Conservation (phyloP, 2,113 vertebrate species). For the Ploceus nigricollis region DNA sequence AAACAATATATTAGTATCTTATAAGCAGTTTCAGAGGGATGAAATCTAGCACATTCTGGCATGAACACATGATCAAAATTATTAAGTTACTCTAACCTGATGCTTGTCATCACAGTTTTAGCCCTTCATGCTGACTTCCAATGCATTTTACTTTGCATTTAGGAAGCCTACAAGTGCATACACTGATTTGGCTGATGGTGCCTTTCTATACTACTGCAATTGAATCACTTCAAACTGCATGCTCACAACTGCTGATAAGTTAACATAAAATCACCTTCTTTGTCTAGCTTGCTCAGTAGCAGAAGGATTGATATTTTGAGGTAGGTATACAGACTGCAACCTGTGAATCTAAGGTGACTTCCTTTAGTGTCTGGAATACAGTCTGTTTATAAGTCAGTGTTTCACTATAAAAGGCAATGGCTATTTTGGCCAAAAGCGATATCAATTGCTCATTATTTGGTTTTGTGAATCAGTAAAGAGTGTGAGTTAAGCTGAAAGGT, state of each 20-base stretch:
- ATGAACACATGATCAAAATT: neutral
- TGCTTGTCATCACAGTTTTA: neutral
- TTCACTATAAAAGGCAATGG: neutral
- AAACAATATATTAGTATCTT: neutral
- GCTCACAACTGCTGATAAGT: neutral
- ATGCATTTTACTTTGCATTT: neutral
- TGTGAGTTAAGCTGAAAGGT: neutral
- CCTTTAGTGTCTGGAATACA: neutral
- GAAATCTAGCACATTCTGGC: neutral
- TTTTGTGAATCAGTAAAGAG: neutral
- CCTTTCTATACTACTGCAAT: neutral
- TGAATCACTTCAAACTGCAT: neutral
- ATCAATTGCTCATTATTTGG: neutral
- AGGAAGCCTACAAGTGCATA: neutral
- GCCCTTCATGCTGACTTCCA: neutral
- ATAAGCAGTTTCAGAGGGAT: neutral
- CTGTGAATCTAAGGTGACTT: neutral
- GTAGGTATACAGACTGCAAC: neutral
- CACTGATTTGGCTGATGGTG: neutral
- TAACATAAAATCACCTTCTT: neutral
- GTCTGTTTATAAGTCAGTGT: neutral
- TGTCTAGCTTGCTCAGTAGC: neutral
- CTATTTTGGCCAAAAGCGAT: fast-evolving
- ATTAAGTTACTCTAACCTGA: neutral
- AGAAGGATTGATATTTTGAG: neutral